A percentile compares a stretch with the other conserved stretches of the same genome.
Conservation (phyloP, 1,140 invertebrate species). For the Pararge aegeria region DNA sequence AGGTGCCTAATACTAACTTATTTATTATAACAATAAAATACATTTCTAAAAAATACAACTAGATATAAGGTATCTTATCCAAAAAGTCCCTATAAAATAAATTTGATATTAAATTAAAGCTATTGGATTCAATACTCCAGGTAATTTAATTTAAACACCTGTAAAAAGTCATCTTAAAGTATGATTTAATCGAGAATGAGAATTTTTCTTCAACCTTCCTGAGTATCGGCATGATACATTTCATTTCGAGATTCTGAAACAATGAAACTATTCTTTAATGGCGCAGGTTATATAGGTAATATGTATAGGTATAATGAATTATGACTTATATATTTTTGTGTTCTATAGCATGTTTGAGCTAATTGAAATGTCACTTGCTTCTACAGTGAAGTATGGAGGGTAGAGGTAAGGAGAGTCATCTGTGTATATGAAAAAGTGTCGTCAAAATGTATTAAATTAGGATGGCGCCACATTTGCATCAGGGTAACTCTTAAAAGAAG, state of each 20-base stretch:
- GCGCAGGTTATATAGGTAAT: no score
- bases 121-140: constrained; percentile 33
- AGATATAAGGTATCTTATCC: neutral
- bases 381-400: no score
- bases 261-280: neutral
- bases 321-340: no score
- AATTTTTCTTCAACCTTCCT: neutral
- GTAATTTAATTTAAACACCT: constrained; percentile 15
- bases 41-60: neutral
- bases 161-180: constrained; percentile 7
- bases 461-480: no score
- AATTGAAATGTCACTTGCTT: no score
- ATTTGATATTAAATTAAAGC: constrained; percentile 45
- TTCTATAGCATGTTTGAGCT: no score
- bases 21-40: neutral
- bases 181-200: constrained; percentile 5
- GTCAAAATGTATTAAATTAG: no score
- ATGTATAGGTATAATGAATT: no score
- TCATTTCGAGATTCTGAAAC: constrained; percentile 12
- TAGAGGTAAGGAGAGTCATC: no score
- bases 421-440: no score
- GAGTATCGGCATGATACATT: constrained; percentile 1
- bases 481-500: no score
- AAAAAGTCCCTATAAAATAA: constrained; percentile 7
- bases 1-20: no score